Base-by-base conservation (phyloP, 2,888 invertebrate species). In the Erebia aethiops region DNA sequence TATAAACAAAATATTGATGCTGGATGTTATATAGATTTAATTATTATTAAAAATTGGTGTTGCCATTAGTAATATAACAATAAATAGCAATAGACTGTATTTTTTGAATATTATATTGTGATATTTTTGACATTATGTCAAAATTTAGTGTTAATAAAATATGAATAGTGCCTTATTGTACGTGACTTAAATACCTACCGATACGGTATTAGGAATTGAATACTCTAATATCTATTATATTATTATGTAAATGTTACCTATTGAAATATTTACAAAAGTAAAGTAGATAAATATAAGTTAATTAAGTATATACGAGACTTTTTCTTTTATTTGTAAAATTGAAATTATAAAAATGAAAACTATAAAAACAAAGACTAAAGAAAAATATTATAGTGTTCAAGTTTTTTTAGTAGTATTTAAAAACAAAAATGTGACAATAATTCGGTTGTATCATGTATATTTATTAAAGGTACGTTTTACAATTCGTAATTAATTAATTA, bases 101-200 rank as follows among this genome's bases (percentile, higher is more conserved):
- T 62, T 62, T 62, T 49, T 16, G 13, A 62, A 21, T 49, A 62
- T 62, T 62, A 49, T 62, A 62, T 62, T 62, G 62, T 62, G 62
- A 62, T 62, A 62, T 62, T 62, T 62, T 61, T 62, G 46, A 62
- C 62, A 62, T 49, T 62, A 46, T 62, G 49, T 49, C 14, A 46
- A 61, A 61, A 61, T 46, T 61, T 46, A 61, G 46, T 60, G 61
- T 46, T 61, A 46, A 49, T 46, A 46, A 21, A 62, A 49, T 49
- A 62, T 62, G 21, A 18, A 21, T 49, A 49, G 62, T 62, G 62
- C 62, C 62, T 62, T 62, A 62, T 7, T 2, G 18, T 62, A 49
- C 21, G 62, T 62, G 49, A 62, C 49, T 62, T 49, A 62, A 62
- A 1, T 18, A 61, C 43, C 43, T 16, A 49, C 21, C 21, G 18